Conservation (phyloP, 2,888 invertebrate genomes). For the Sphaerophoria taeniata region DNA sequence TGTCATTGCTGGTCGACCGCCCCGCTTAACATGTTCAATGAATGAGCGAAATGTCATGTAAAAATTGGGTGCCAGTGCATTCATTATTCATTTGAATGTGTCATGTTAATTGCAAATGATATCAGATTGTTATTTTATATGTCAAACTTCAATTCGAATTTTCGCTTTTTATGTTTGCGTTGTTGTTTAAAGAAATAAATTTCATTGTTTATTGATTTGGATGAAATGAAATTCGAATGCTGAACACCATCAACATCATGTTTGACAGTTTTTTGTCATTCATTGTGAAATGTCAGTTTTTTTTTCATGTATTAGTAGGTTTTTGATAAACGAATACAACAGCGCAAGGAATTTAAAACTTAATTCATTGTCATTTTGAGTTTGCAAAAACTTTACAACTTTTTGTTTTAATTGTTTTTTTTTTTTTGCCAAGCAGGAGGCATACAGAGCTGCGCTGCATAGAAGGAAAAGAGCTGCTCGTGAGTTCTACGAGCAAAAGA, state of each 20-base stretch:
- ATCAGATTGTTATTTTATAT: constrained; percentile 57
- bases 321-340: background rate
- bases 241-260: constrained; percentile 51
- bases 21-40: constrained; percentile 13
- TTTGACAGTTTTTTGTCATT: constrained; percentile 61
- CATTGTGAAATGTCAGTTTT: constrained; percentile 14
- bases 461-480: too few species aligned
- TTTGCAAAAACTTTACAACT: constrained; percentile 3
- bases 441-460: too few species aligned
- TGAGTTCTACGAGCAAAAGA: too few species aligned
- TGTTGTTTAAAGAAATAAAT: background rate
- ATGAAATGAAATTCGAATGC: constrained; percentile 55
- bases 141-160: constrained; percentile 42
- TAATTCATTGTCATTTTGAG: constrained; percentile 21
- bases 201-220: constrained; percentile 54
- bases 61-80: constrained; percentile 55
- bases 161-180: background rate
- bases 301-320: background rate
- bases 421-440: too few species aligned
- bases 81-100: constrained; percentile 70
- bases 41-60: constrained; percentile 47
- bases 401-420: background rate
- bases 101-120: constrained; percentile 73
- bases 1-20: background rate
- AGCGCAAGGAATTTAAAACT: constrained; percentile 10